phyloP scores from a whole-genome alignment of 1,140 invertebrate genomes.

The Helicoverpa zea region DNA sequence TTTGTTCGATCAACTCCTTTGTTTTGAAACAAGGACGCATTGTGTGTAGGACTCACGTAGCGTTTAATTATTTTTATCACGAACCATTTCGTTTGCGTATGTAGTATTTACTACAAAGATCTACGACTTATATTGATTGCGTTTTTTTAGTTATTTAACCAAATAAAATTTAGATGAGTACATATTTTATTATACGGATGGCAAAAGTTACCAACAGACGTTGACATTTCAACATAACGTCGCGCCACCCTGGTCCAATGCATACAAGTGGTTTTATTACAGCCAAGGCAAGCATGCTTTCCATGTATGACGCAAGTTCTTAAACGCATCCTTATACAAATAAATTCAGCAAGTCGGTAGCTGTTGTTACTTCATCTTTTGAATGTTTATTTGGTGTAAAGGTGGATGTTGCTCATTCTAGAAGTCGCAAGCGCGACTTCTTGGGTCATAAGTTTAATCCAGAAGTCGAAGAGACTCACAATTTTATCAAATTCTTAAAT shows the following conservation, averaged over 20 bases:
- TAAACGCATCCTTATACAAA: conserved; percentile 21
- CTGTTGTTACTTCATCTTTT: too few relatives aligned
- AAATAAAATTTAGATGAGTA: too few relatives aligned
- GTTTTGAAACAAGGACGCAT: conserved; percentile 12
- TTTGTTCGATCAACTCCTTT: conserved; percentile 20
- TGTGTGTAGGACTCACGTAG: neutral
- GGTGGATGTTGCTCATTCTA: neutral
- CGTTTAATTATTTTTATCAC: conserved; percentile 25
- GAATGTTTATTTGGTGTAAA: neutral
- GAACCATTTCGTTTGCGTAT: neutral
- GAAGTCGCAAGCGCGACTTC: too few relatives aligned
- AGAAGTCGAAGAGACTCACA: too few relatives aligned
- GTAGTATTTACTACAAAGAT: too few relatives aligned
- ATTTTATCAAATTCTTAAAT: too few relatives aligned
- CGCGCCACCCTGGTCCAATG: neutral
- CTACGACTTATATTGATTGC: too few relatives aligned
- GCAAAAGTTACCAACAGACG: neutral
- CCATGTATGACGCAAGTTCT: conserved; percentile 12
- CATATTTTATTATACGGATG: too few relatives aligned
- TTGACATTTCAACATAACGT: conserved; percentile 8
- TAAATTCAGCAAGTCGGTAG: neutral
- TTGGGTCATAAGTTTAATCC: too few relatives aligned
- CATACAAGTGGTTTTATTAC: conserved; percentile 47
- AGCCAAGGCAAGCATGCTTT: conserved; percentile 19
- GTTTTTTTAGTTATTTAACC: too few relatives aligned